Percentiles rank a stretch among this genome's conserved stretches.
These are phyloP conservation scores for Hipparchia semele DNA, from an alignment of 2,888 invertebrate species.

Conservation along the genomic window DNA sequence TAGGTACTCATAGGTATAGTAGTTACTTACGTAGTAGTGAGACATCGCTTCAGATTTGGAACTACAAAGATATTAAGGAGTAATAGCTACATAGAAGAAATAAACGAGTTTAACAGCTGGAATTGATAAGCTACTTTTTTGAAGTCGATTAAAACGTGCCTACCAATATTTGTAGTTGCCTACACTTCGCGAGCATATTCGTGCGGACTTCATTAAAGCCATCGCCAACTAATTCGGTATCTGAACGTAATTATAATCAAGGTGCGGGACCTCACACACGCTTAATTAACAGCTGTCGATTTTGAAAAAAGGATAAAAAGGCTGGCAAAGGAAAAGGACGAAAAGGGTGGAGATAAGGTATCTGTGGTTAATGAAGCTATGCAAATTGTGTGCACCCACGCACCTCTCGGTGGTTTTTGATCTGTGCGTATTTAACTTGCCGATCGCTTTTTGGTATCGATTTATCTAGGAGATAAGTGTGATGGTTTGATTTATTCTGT, in stretches of 20 bases:
- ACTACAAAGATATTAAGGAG: too few relatives aligned
- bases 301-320: constrained; percentile 43
- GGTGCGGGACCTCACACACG: constrained; percentile 57
- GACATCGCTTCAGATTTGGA: too few relatives aligned
- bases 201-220: constrained; percentile 38
- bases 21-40: too few relatives aligned
- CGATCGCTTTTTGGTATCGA: constrained; percentile 22
- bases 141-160: not conserved
- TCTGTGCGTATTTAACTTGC: constrained; percentile 39
- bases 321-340: constrained; percentile 18
- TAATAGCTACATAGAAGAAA: too few relatives aligned
- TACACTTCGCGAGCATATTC: not conserved
- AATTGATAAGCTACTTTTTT: too few relatives aligned
- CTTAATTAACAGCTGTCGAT: constrained; percentile 53
- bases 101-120: too few relatives aligned
- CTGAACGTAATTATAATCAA: constrained; percentile 48
- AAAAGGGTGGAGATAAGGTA: constrained; percentile 20
- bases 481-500: constrained; percentile 24
- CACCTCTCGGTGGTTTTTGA: constrained; percentile 34
- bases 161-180: not conserved
- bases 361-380: constrained; percentile 50
- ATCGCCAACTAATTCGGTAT: constrained; percentile 43
- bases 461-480: constrained; percentile 23
- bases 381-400: constrained; percentile 53
- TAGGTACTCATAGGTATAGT: too few relatives aligned